Evolutionary conservation across 1,140 invertebrate genomes (phyloP), one percentile per base, ranked within the genome.

Genomic region (Acromyrmex charruanus): DNA sequence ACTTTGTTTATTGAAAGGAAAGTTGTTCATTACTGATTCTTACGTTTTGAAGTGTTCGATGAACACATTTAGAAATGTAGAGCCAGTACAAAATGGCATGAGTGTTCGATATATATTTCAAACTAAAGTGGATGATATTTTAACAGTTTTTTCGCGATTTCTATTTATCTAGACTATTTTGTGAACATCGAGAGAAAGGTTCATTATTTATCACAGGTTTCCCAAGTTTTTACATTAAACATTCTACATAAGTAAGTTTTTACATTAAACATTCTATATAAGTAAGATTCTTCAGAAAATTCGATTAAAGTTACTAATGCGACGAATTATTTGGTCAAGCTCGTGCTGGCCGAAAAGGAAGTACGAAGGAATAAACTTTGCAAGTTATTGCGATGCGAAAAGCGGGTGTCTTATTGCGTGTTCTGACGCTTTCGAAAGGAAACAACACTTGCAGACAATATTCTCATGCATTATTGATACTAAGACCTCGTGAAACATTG

Each of bases 1-100:
- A 65, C 39, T 44, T 44, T 44, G 98, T 96, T 28, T 10, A 12
- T 44, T 10, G 39, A 35, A 94, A 96, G 95, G 51, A 7, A 12
- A 31, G 4, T 21, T 14, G 7, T 7, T 59, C 4, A 39, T 25
- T 25, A n/a, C 7, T 18, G 25, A 58, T n/a, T n/a, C 7, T 35
- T 75, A 59, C 31, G 14, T 7, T 16, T 25, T 16, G 31, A 35
- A 35, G 1, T 31, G 49, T 31, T 72, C 16, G 25, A 14, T 25
- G 16, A 31, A 31, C 16, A 31, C 14, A 16, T 5, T 71, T 16
- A 31, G 3, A 44, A 39, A 28, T 31, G 18, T 18, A 10, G 10
- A n/a, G n/a, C n/a, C 65, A 16, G 9, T 39, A n/a, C 51, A 5
- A 74, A 35, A 35, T 74, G 5, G 31, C 10, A 21, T 18, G 3